phyloP scores from a whole-genome alignment of 2,113 vertebrate genomes.

The Larimichthys polyactis region DNA sequence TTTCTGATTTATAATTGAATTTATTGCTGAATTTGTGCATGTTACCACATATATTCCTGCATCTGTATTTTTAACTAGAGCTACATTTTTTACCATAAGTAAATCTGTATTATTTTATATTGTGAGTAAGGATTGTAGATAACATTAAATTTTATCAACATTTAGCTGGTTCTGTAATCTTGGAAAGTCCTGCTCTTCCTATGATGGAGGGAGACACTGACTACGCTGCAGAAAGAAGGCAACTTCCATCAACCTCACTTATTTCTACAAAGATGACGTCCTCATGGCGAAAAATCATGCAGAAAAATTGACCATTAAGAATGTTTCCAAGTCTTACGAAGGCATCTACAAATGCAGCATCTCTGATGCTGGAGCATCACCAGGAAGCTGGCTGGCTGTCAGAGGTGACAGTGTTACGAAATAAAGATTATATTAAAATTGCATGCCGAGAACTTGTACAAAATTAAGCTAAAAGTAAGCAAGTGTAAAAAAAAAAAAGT shows the following conservation, averaged over 20 bases:
- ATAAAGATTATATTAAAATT: neutral
- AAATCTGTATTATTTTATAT: no score
- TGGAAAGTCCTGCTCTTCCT: rapidly evolving
- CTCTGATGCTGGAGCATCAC: neutral
- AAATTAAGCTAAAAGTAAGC: no score
- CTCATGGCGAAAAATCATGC: rapidly evolving
- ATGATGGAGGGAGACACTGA: rapidly evolving
- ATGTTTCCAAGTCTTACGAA: constrained; percentile 3
- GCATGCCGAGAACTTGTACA: no score
- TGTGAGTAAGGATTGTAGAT: no score
- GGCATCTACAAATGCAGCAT: constrained; percentile 38
- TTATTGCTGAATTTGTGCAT: no score
- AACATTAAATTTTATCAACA: neutral
- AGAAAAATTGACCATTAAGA: neutral
- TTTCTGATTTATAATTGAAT: no score
- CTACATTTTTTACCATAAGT: no score
- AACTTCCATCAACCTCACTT: neutral
- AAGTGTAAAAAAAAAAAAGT: no score
- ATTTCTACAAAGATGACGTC: neutral
- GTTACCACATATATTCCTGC: no score
- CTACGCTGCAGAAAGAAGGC: rapidly evolving
- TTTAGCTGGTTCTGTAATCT: neutral
- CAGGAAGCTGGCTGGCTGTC: constrained; percentile 29
- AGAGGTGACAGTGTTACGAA: neutral
- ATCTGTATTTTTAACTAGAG: no score